These are phyloP conservation scores for Drosophila barbarae DNA, from an alignment of 2,888 invertebrate species.

Conservation along the genomic window DNA sequence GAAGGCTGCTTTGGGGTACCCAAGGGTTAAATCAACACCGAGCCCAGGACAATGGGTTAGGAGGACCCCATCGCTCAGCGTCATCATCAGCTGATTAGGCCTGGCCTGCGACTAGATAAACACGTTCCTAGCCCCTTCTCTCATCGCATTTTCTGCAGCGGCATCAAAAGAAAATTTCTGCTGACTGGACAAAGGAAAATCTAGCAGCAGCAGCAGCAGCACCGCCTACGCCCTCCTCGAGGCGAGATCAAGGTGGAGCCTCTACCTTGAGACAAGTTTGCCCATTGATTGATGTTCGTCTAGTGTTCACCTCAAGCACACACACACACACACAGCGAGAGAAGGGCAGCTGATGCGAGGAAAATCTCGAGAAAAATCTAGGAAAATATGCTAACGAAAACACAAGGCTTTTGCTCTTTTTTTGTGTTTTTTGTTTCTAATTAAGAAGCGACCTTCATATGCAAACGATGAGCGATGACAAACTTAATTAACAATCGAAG, in stretches of 20 bases:
- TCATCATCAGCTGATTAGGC: slow-evolving; percentile 45
- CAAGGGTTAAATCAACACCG: slow-evolving; percentile 64
- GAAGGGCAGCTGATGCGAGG: not conserved
- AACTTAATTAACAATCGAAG: slow-evolving; percentile 38
- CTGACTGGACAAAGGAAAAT: slow-evolving; percentile 46
- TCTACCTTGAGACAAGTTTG: slow-evolving; percentile 40
- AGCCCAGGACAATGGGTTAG: slow-evolving; percentile 19
- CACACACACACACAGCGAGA: not conserved
- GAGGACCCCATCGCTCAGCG: slow-evolving; percentile 28
- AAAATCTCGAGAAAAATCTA: slow-evolving; percentile 12
- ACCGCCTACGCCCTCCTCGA: not conserved
- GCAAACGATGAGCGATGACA: slow-evolving; percentile 24
- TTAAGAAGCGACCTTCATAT: slow-evolving; percentile 40
- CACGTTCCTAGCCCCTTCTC: slow-evolving; percentile 27
- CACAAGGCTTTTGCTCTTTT: slow-evolving; percentile 1
- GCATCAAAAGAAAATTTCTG: slow-evolving; percentile 67
- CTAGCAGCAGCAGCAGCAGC: slow-evolving; percentile 1
- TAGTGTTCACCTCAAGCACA: slow-evolving; percentile 32
- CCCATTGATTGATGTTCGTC: slow-evolving; percentile 41
- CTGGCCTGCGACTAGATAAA: slow-evolving; percentile 46
- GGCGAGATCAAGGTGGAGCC: slow-evolving; percentile 32
- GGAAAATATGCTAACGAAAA: slow-evolving; percentile 32
- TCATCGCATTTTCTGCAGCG: slow-evolving; percentile 62
- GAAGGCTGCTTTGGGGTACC: slow-evolving; percentile 18
- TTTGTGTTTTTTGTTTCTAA: slow-evolving; percentile 19